Percentiles rank a stretch among this genome's conserved stretches.
phyloP scores from a whole-genome alignment of 1,140 invertebrate species.

The Hestina assimilis region DNA sequence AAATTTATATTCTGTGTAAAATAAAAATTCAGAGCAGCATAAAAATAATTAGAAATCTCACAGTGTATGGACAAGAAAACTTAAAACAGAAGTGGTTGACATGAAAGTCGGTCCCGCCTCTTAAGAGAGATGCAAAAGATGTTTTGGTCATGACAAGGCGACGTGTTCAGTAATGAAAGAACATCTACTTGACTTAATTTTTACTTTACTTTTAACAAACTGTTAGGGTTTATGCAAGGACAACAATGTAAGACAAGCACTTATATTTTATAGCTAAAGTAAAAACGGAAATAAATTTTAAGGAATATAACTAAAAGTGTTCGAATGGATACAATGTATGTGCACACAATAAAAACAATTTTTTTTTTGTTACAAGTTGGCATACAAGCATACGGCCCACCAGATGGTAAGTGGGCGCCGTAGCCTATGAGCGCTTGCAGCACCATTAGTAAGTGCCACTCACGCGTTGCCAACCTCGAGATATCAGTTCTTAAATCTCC shows the following conservation, averaged over 20 bases:
- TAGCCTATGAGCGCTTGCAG: too few species aligned
- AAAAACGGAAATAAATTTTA: too few species aligned
- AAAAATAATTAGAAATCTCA: constrained; percentile 13
- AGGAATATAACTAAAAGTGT: too few species aligned
- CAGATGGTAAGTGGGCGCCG: too few species aligned
- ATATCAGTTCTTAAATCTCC: too few species aligned
- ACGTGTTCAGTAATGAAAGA: constrained; percentile 27
- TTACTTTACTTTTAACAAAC: constrained; percentile 1
- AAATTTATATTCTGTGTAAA: not conserved
- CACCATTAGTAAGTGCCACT: too few species aligned
- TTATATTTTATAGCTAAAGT: too few species aligned
- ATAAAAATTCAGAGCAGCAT: not conserved
- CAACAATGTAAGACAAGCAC: not conserved
- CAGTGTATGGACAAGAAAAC: constrained; percentile 30
- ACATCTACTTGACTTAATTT: constrained; percentile 19
- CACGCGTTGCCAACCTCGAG: too few species aligned
- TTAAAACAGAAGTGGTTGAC: constrained; percentile 45
- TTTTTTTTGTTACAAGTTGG: too few species aligned
- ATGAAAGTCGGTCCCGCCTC: constrained; percentile 42
- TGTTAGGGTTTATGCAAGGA: not conserved
- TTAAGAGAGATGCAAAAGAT: constrained; percentile 55
- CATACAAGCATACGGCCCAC: too few species aligned
- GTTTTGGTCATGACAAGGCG: constrained; percentile 44
- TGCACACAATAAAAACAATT: too few species aligned
- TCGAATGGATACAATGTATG: too few species aligned